Evolutionary conservation across 2,113 vertebrate genomes (phyloP).

Genomic region (Sminthopsis crassicaudata): DNA sequence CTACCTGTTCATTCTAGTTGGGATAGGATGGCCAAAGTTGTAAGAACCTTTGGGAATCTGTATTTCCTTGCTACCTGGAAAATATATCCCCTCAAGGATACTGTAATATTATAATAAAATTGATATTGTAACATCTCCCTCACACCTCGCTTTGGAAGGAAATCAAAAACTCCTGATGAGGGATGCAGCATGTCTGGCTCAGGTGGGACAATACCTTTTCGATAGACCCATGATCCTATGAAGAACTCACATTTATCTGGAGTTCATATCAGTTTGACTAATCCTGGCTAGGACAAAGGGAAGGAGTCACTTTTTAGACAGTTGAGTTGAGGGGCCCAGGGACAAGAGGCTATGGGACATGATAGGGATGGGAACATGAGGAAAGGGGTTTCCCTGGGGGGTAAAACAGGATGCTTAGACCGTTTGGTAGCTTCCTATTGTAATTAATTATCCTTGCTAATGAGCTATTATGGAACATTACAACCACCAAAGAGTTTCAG

Average conservation of each 20-base stretch:
- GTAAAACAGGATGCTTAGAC: not conserved
- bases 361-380: not conserved
- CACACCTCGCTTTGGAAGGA: rapidly evolving
- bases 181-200: not conserved
- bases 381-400: not conserved
- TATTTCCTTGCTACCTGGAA: not conserved
- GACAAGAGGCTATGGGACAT: not conserved
- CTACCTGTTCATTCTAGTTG: not conserved
- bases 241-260: not conserved
- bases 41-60: not conserved
- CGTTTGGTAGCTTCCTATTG: not conserved
- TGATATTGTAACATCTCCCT: not conserved
- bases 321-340: not conserved
- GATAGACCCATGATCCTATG: not conserved
- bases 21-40: not conserved
- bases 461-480: not conserved
- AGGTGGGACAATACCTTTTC: not conserved
- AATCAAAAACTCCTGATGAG: not conserved
- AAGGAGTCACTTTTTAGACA: not conserved
- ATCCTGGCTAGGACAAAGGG: not conserved
- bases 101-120: too few species aligned
- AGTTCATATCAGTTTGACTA: not conserved
- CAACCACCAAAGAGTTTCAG: not conserved
- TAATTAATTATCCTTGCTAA: not conserved
- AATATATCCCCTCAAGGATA: not conserved